A percentile compares a stretch with the other conserved stretches of the same genome.
phyloP scores from a whole-genome alignment of 2,888 invertebrate species.

The Rutpela maculata region DNA sequence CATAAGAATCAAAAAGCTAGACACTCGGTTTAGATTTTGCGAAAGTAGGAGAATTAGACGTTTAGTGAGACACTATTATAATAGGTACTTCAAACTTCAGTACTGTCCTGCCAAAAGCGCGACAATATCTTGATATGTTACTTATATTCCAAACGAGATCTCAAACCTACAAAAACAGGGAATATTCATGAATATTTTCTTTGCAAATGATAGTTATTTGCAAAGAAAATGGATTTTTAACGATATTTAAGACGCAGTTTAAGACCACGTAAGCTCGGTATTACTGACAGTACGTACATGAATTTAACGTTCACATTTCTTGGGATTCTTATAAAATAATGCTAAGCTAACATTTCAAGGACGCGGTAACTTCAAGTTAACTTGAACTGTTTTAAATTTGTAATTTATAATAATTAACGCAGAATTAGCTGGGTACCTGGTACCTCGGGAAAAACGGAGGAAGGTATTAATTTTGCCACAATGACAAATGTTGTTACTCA shows the following conservation, averaged over 20 bases:
- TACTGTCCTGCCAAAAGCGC: too few relatives aligned
- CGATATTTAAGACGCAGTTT: background rate
- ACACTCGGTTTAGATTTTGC: too few relatives aligned
- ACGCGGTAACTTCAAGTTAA: background rate
- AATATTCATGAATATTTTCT: too few relatives aligned
- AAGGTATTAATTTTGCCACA: background rate
- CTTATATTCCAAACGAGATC: too few relatives aligned
- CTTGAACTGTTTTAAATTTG: constrained; percentile 1
- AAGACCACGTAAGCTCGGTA: background rate
- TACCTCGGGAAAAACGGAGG: background rate
- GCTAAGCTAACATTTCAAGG: background rate
- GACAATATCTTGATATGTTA: too few relatives aligned
- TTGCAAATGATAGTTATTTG: too few relatives aligned
- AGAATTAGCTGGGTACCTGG: background rate
- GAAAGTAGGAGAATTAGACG: too few relatives aligned
- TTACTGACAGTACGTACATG: background rate
- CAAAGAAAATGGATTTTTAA: too few relatives aligned
- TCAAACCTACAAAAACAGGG: too few relatives aligned
- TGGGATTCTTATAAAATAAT: background rate
- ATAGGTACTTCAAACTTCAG: too few relatives aligned
- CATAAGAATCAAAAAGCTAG: too few relatives aligned
- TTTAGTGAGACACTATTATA: too few relatives aligned
- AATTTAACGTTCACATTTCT: background rate
- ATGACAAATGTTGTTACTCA: background rate
- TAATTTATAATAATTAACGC: background rate